These are phyloP conservation scores for Drosophila barbarae DNA, from an alignment of 2,888 invertebrate species.

Conservation along the genomic window DNA sequence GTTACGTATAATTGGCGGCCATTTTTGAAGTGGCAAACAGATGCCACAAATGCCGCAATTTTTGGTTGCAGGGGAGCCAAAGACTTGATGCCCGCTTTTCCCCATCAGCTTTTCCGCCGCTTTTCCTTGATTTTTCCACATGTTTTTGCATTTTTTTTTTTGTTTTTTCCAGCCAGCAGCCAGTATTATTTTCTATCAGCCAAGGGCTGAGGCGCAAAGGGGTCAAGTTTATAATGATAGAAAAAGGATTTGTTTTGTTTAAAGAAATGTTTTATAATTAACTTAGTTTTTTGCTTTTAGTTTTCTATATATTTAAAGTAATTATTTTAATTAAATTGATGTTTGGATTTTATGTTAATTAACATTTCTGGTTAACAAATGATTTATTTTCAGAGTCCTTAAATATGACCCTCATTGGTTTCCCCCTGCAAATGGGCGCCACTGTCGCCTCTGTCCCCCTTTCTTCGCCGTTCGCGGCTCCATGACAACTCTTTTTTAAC, in stretches of 20 bases:
- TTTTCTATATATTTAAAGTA: no score
- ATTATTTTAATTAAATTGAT: no score
- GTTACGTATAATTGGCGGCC: constrained; percentile 70
- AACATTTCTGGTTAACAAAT: background rate
- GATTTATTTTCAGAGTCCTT: background rate
- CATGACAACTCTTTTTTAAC: constrained; percentile 65
- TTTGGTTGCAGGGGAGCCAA: constrained; percentile 11
- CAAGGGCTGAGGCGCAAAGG: constrained; percentile 12
- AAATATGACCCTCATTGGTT: background rate
- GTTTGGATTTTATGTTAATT: background rate
- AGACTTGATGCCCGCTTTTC: background rate
- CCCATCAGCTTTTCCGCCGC: background rate
- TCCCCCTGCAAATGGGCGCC: background rate
- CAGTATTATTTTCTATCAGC: constrained; percentile 1
- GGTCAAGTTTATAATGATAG: background rate
- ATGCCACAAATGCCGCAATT: constrained; percentile 49
- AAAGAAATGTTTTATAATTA: background rate
- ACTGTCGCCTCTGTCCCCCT: constrained; percentile 1
- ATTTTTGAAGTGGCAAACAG: constrained; percentile 59
- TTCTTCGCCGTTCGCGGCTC: constrained; percentile 25
- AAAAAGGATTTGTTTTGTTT: background rate
- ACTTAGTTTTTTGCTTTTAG: no score
- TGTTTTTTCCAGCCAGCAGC: constrained; percentile 4
- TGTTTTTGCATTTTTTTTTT: constrained; percentile 15
- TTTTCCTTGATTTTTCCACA: constrained; percentile 15